These are phyloP conservation scores for Rhombomys opimus DNA, from an alignment of 2,113 vertebrate species.

Conservation along the genomic window DNA sequence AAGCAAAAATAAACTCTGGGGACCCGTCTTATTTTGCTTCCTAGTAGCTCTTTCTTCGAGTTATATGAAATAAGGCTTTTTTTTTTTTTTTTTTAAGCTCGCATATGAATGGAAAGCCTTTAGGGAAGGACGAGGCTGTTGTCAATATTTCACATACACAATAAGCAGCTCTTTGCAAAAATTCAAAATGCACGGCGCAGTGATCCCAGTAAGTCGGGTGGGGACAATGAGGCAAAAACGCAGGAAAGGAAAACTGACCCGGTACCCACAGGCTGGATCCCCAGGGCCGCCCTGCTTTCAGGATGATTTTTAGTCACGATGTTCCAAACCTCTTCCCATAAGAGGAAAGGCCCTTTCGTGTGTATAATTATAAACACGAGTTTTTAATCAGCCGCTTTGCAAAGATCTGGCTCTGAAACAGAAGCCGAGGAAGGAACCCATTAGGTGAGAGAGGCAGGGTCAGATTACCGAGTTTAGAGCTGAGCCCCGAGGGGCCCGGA, in stretches of 20 bases:
- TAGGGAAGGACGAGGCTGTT: neutral
- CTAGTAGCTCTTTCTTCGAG: neutral
- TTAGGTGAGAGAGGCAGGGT: conserved; percentile 3
- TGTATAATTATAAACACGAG: neutral
- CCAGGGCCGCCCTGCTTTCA: neutral
- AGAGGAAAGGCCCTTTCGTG: neutral
- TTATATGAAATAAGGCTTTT: neutral
- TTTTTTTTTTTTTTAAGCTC: neutral
- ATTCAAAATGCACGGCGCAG: neutral
- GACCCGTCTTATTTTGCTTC: neutral
- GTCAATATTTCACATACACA: neutral
- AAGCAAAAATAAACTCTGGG: neutral
- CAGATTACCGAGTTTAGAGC: neutral
- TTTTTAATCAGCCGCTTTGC: neutral
- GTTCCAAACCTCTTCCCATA: neutral
- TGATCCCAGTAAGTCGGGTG: neutral
- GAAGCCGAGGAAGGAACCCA: neutral
- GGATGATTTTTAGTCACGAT: neutral
- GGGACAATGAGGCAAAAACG: neutral
- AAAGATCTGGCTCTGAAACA: conserved; percentile 4
- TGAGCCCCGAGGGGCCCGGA: neutral
- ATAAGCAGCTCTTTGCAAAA: neutral
- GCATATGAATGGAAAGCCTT: neutral
- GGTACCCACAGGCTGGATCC: neutral
- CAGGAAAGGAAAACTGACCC: neutral